Base-by-base conservation (phyloP, 2,797 vertebrate genomes). In the Euphonia xanthogaster region DNA sequence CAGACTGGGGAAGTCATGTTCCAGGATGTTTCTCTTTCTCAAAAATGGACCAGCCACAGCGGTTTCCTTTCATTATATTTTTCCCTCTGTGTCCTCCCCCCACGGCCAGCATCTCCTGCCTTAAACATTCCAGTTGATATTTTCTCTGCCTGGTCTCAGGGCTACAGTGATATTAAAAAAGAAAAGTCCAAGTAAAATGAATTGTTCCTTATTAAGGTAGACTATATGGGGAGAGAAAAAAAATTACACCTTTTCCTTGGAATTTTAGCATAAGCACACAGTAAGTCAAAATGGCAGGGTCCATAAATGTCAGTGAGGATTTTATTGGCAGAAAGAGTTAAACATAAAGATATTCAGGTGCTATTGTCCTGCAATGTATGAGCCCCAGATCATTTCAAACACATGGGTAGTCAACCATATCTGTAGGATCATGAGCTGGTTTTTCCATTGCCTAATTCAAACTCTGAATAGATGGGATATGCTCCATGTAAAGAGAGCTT, bases 241-340 rank as follows among this genome's bases (percentile, higher is more conserved):
- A 94, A 92, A 78, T 14, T 45, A 50, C 50, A 27, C 66, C 7
- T 92, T 45, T 93, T 85, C 75, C 27, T 62, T 75, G 50, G 55
- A 94, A 76, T 90, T 93, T 96, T 91, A 92, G 19, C 79, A 94
- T 94, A 93, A 95, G 39, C 81, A 85, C 86, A 90, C 60, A 83
- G 42, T 83, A 90, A 92, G 54, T 63, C 62, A 91, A 96, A 97
- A 89, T 70, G 70, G 48, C 79, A 93, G 33, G 25, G 27, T 78
- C 73, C 63, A 66, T 93, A 96, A 97, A 96, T 93, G 86, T 86
- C 90, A 95, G 31, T 42, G 22, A 75, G 8, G 63, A 73, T 93
- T 90, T 94, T 93, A 91, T 75, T 88, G 79, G 45, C 73, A 67
- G 70, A 92, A 91, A 94, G 87, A 96, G 91, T 96, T 96, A 96